phyloP scores from a whole-genome alignment of 1,140 invertebrate genomes.

The Pseudachorutes palmiensis region DNA sequence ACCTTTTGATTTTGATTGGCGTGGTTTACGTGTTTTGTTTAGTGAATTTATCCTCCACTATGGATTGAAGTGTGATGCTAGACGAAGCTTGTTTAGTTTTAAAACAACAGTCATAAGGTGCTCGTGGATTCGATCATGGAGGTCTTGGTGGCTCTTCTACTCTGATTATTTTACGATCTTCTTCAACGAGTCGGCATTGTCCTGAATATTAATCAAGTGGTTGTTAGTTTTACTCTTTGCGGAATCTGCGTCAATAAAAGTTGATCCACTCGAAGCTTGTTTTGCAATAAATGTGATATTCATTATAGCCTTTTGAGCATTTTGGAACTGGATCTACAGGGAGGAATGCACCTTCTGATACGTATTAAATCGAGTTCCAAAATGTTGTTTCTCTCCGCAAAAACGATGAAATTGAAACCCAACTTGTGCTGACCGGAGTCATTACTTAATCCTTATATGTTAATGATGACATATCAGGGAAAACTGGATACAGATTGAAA shows the following conservation, averaged over 20 bases:
- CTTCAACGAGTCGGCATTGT: background rate
- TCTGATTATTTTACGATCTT: conserved; percentile 8
- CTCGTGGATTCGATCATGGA: background rate
- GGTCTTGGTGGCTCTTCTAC: background rate
- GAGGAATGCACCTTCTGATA: background rate
- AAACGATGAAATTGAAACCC: too few relatives aligned
- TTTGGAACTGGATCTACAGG: background rate
- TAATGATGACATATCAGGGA: too few relatives aligned
- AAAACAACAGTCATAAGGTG: background rate
- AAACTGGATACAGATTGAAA: too few relatives aligned
- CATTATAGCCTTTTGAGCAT: background rate
- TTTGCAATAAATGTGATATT: conserved; percentile 4
- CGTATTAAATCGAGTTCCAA: too few relatives aligned
- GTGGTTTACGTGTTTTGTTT: too few relatives aligned
- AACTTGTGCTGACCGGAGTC: too few relatives aligned
- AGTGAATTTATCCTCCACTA: background rate
- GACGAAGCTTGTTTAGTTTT: background rate
- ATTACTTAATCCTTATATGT: too few relatives aligned
- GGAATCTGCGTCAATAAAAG: background rate
- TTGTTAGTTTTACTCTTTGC: background rate
- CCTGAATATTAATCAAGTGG: conserved; percentile 5
- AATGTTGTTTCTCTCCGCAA: too few relatives aligned
- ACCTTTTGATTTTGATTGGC: too few relatives aligned
- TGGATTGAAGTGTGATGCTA: background rate
- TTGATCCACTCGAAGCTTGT: background rate